Conservation (phyloP, 2,113 vertebrate species). For the Ivindomyrus marchei region DNA sequence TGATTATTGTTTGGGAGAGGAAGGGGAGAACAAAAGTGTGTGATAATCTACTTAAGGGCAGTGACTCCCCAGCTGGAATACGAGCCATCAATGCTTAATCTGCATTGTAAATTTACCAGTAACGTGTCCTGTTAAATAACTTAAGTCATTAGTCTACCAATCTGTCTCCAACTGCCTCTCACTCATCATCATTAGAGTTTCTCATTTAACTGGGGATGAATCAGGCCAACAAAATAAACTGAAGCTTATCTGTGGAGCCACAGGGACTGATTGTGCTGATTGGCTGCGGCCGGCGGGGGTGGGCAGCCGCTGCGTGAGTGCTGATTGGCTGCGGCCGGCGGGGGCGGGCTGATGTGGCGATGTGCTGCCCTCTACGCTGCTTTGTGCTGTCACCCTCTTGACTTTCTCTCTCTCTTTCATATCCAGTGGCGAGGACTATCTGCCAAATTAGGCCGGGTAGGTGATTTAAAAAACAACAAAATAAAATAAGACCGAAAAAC, state of each 20-base stretch:
- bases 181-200: slow-evolving; percentile 11
- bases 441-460: slow-evolving; percentile 96
- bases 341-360: not conserved
- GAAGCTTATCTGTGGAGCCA: not conserved
- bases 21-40: not conserved
- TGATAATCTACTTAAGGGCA: not conserved
- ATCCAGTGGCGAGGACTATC: slow-evolving; percentile 84
- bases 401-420: slow-evolving; percentile 65
- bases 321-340: not conserved
- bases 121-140: not conserved
- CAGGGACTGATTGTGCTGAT: not conserved
- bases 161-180: slow-evolving; percentile 41
- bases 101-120: not conserved
- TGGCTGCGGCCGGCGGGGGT: not conserved
- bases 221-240: not conserved
- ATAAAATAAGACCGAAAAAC: not conserved
- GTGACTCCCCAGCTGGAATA: not conserved
- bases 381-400: slow-evolving; percentile 5
- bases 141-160: not conserved
- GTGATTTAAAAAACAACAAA: slow-evolving; percentile 50
- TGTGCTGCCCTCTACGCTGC: slow-evolving; percentile 19
- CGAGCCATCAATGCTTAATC: not conserved
- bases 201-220: not conserved
- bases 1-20: not conserved
- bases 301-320: not conserved